A percentile compares a stretch with the other conserved stretches of the same genome.
These are phyloP conservation scores for Scaptomyza flava DNA, from an alignment of 2,888 invertebrate genomes.

Conservation along the genomic window DNA sequence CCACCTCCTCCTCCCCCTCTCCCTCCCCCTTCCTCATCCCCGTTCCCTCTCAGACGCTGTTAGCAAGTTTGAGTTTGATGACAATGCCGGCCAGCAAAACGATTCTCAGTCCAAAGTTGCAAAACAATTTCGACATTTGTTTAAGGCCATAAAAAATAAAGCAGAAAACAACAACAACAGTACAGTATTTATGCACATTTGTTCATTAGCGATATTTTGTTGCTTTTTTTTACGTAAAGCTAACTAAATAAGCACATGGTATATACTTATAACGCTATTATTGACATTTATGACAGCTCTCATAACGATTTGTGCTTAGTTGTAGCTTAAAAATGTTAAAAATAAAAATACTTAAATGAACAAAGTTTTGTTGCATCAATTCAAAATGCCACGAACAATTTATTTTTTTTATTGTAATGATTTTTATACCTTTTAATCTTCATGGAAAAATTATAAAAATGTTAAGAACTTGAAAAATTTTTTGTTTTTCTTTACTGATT, in stretches of 20 bases:
- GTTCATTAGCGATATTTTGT: conserved; percentile 25
- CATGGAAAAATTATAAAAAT: too few relatives aligned
- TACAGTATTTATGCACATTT: conserved; percentile 10
- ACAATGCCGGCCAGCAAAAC: conserved; percentile 51
- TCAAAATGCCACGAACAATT: neutral
- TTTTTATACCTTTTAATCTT: too few relatives aligned
- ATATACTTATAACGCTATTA: neutral
- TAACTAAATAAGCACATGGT: conserved; percentile 1
- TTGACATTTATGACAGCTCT: conserved; percentile 2
- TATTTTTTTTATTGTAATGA: too few relatives aligned
- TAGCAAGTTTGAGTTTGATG: conserved; percentile 30
- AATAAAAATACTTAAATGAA: neutral
- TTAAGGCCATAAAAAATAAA: conserved; percentile 32
- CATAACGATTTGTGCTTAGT: neutral
- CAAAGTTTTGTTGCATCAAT: neutral
- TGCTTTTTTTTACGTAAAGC: neutral
- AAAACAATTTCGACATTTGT: conserved; percentile 52
- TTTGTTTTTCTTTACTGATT: too few relatives aligned
- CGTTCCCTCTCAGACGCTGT: neutral
- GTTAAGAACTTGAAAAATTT: too few relatives aligned
- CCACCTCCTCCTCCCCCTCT: neutral
- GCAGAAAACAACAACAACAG: neutral
- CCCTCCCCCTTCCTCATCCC: neutral
- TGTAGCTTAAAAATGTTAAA: neutral
- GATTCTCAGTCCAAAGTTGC: conserved; percentile 52